These are phyloP conservation scores for Craseonycteris thonglongyai DNA, from an alignment of 2,113 vertebrate genomes.

Conservation along the genomic window DNA sequence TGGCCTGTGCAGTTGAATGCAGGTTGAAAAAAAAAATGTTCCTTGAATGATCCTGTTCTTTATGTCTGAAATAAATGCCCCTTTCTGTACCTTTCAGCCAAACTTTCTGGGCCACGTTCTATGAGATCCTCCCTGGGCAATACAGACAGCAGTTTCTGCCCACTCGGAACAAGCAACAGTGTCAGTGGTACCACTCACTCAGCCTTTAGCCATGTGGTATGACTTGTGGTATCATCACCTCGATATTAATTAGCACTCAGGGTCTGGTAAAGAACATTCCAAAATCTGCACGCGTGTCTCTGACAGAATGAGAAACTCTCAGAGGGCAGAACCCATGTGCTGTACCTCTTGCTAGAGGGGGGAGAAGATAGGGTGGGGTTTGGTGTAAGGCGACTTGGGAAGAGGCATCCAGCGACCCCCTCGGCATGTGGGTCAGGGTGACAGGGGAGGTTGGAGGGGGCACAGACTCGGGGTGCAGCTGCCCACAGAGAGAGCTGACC, in stretches of 20 bases:
- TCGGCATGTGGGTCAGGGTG: neutral
- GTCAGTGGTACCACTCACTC: neutral
- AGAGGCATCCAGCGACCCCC: neutral
- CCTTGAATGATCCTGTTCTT: neutral
- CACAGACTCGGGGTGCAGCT: neutral
- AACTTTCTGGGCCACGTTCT: neutral
- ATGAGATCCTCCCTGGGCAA: neutral
- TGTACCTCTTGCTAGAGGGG: neutral
- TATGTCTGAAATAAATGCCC: neutral
- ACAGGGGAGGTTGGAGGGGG: neutral
- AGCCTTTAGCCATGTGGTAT: neutral
- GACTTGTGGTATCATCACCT: neutral
- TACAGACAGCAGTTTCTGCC: neutral
- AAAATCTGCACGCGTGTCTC: neutral
- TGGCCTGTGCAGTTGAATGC: neutral
- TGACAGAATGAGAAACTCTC: neutral
- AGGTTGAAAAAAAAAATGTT: neutral
- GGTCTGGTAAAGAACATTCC: neutral
- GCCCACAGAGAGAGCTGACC: neutral
- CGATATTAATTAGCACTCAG: neutral
- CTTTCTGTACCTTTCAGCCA: neutral
- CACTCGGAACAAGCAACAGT: accelerated
- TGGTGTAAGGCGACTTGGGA: neutral
- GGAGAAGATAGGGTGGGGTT: neutral
- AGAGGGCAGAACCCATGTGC: neutral